Evolutionary conservation across 2,888 invertebrate genomes (phyloP).

Genomic region (Pediacus dermestoides): DNA sequence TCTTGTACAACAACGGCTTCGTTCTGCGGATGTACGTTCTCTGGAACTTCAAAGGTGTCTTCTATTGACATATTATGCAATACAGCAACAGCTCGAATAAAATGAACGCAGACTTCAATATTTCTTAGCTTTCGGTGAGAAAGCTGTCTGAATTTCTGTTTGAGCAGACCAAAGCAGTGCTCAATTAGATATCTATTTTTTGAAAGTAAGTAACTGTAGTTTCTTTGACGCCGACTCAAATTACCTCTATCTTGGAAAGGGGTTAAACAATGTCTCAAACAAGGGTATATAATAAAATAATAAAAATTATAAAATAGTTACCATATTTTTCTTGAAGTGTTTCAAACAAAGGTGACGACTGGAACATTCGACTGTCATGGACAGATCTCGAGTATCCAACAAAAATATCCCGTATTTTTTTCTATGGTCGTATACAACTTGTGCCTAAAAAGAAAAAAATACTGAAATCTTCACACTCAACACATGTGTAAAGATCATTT

Average conservation of each 20-base stretch:
- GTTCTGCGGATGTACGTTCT: neutral
- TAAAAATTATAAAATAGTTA: constrained; percentile 5
- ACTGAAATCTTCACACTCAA: too few relatives aligned
- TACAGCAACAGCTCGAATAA: constrained; percentile 15
- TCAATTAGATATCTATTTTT: constrained; percentile 13
- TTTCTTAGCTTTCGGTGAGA: constrained; percentile 15
- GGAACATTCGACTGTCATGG: constrained; percentile 18
- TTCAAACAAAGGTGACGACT: constrained; percentile 3
- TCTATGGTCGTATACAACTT: neutral
- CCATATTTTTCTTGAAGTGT: constrained; percentile 9
- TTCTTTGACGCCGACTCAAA: constrained; percentile 1
- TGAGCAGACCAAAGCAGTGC: constrained; percentile 15
- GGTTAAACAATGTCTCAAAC: constrained; percentile 3
- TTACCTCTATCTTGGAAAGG: neutral
- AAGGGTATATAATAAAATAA: too few relatives aligned
- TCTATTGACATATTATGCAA: constrained; percentile 18
- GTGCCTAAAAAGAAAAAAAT: too few relatives aligned
- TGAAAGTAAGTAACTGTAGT: constrained; percentile 1
- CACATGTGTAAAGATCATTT: too few relatives aligned
- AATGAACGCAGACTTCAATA: constrained; percentile 14
- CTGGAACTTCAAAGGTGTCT: constrained; percentile 8
- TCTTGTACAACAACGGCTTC: constrained; percentile 1
- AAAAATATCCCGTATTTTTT: constrained; percentile 10
- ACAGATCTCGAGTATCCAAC: constrained; percentile 21
- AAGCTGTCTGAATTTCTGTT: constrained; percentile 17